phyloP scores from a whole-genome alignment of 2,113 vertebrate genomes.

The Caloenas nicobarica region DNA sequence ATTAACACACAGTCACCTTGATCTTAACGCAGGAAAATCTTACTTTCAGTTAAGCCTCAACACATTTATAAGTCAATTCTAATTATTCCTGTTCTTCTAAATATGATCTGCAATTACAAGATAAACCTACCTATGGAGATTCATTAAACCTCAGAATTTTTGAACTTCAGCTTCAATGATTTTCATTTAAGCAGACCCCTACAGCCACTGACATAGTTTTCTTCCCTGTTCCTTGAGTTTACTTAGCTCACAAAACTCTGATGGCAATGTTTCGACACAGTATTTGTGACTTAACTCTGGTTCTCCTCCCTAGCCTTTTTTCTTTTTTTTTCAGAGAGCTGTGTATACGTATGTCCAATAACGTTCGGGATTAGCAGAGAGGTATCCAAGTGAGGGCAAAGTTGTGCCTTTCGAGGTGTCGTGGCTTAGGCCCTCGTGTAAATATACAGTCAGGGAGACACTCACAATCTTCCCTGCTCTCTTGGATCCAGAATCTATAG shows the following conservation, averaged over 20 bases:
- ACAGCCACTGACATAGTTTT: constrained; percentile 36
- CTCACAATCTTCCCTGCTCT: not conserved
- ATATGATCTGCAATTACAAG: constrained; percentile 71
- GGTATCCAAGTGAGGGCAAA: not conserved
- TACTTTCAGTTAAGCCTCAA: constrained; percentile 62
- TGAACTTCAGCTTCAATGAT: constrained; percentile 57
- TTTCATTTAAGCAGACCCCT: constrained; percentile 19
- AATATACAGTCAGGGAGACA: not conserved
- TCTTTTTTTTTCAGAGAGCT: not conserved
- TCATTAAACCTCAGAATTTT: constrained; percentile 69
- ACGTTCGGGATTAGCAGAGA: not conserved
- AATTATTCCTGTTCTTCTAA: constrained; percentile 67
- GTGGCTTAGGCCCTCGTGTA: not conserved
- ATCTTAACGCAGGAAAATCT: constrained; percentile 45
- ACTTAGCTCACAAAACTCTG: not conserved
- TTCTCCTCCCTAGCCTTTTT: not conserved
- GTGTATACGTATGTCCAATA: not conserved
- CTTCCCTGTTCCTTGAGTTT: not conserved
- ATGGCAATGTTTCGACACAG: not conserved
- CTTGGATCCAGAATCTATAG: not conserved
- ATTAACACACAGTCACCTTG: constrained; percentile 35
- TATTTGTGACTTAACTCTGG: not conserved
- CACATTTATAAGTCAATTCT: constrained; percentile 59
- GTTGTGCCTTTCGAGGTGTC: not conserved
- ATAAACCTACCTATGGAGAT: constrained; percentile 67